Evolutionary conservation across 2,888 invertebrate species (phyloP), one percentile per base, ranked within the genome.

Genomic region (Luperina nickerlii): DNA sequence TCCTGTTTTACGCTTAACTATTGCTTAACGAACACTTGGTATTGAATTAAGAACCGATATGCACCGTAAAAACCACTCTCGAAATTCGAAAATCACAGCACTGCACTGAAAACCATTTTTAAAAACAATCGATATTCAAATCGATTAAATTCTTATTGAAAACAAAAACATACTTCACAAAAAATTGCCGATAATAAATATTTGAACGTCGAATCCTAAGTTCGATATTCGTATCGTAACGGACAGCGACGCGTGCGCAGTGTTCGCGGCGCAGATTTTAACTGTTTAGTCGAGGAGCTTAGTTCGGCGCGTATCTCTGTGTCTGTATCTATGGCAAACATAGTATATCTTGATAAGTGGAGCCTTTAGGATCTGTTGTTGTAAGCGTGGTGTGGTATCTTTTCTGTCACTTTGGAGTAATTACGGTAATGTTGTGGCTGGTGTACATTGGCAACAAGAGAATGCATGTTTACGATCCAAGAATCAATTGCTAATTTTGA

Each of bases 201-300:
- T 78, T 74, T 73, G 48, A 82, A 89, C 87, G 88, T 89, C 83
- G 79, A 89, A 90, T 88, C 90, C 85, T 78, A 84, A 91, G 90
- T 90, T 90, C 87, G 89, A 88, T 77, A 84, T 90, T 90, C 90
- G 86, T 76, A 77, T 77, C 80, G 87, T 85, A 86, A 82, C 83
- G 80, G 82, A 67, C 77, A 74, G 92, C 90, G 92, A 93, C 96
- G 96, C 96, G 96, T 96, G 96, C 96, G 96, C 95, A 91, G 88
- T 80, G 93, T 89, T 88, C 94, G 96, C 95, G 93, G 91, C 93
- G 94, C 94, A 93, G 93, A 92, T 94, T 95, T 95, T 92, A 95
- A 96, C 96, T 96, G 96, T 93, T 95, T 93, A 91, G 89, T 78
- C 80, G 88, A 81, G 45, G 86, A 89, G 90, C 89, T 89, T 85